Percentiles rank a stretch among this genome's conserved stretches.
Conservation (phyloP, 2,113 vertebrate genomes). For the Pterocles gutturalis region DNA sequence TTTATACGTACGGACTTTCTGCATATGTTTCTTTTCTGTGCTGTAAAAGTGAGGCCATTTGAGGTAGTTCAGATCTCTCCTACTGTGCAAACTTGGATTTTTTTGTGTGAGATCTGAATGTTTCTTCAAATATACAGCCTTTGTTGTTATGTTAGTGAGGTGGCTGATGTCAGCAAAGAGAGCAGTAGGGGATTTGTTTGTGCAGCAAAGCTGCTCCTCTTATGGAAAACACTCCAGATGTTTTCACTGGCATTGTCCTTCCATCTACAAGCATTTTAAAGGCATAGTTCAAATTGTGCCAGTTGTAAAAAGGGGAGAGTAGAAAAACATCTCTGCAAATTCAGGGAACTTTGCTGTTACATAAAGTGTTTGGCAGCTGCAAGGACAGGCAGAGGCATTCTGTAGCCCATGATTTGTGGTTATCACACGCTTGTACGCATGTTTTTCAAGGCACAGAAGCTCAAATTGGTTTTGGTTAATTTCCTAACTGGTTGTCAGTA, state of each 20-base stretch:
- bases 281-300: conserved; percentile 11
- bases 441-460: background rate
- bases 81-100: background rate
- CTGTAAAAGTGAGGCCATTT: background rate
- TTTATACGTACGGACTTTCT: background rate
- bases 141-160: conserved; percentile 26
- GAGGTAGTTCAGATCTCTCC: background rate
- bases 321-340: background rate
- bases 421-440: background rate
- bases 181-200: conserved; percentile 49
- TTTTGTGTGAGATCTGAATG: background rate
- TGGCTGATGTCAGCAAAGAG: conserved; percentile 29
- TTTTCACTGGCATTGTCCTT: conserved; percentile 46
- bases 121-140: background rate
- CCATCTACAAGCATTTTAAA: background rate
- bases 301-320: background rate
- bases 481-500: background rate
- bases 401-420: background rate
- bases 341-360: background rate
- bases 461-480: background rate
- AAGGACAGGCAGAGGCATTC: background rate
- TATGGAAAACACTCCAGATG: conserved; percentile 7
- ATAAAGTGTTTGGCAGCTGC: conserved; percentile 6
- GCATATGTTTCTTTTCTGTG: background rate
- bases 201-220: background rate